Evolutionary conservation across 2,113 vertebrate genomes (phyloP).

Genomic region (Chloebia gouldiae): DNA sequence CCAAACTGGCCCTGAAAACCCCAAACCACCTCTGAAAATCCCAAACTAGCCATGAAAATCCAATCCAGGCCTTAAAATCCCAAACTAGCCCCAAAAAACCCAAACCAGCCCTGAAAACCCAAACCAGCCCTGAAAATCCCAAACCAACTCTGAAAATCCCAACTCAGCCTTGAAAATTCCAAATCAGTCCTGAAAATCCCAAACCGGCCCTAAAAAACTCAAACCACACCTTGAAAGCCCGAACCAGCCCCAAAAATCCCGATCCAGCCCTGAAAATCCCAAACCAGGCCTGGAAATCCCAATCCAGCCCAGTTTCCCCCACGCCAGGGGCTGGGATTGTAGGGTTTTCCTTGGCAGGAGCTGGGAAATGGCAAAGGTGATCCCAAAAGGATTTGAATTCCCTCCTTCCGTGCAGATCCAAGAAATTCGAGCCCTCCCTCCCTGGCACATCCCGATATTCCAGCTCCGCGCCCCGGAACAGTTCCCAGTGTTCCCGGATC

Average conservation of each 20-base stretch:
- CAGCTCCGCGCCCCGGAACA: neutral
- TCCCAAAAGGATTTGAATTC: neutral
- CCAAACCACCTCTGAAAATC: accelerated
- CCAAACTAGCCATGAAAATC: no score
- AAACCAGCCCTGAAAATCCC: accelerated
- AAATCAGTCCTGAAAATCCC: accelerated
- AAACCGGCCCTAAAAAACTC: accelerated
- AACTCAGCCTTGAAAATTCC: accelerated
- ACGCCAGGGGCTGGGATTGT: accelerated
- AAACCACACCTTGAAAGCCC: no score
- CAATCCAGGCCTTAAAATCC: neutral
- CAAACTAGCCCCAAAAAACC: accelerated
- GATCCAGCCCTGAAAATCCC: accelerated
- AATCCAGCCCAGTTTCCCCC: neutral
- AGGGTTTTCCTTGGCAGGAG: neutral
- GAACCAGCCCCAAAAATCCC: accelerated
- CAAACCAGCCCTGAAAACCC: accelerated
- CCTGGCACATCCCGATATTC: accelerated
- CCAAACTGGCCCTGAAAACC: accelerated
- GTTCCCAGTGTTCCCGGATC: neutral
- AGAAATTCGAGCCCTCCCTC: no score
- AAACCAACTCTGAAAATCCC: accelerated
- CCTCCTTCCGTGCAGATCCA: neutral
- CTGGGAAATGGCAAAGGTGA: neutral
- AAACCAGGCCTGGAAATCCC: neutral